Percentiles rank a stretch among this genome's conserved stretches.
Evolutionary conservation across 2,888 invertebrate species (phyloP).

Genomic region (Troides helena): DNA sequence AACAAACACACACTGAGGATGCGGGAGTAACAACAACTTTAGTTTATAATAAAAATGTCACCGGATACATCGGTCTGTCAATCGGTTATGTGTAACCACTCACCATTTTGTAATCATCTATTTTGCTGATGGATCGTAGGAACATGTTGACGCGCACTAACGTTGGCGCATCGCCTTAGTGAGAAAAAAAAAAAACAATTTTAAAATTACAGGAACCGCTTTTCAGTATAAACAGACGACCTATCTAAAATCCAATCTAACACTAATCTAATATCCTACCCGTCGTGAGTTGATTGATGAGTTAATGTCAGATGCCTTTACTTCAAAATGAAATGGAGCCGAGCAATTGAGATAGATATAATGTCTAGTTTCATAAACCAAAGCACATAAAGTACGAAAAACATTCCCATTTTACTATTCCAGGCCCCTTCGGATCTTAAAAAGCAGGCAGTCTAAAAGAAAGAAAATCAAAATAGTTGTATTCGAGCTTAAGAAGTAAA

Average conservation of each 20-base stretch:
- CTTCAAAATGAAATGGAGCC: conserved; percentile 49
- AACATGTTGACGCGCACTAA: conserved; percentile 96
- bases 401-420: conserved; percentile 19
- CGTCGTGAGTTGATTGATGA: conserved; percentile 44
- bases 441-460: conserved; percentile 59
- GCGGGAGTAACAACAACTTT: conserved; percentile 44
- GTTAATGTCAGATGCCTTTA: conserved; percentile 60
- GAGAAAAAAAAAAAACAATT: conserved; percentile 56
- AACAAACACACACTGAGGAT: conserved; percentile 29
- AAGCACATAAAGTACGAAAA: conserved; percentile 14
- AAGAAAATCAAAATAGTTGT: conserved; percentile 40
- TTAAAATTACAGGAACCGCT: conserved; percentile 46
- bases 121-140: conserved; percentile 98
- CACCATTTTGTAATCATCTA: conserved; percentile 99
- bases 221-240: conserved; percentile 14
- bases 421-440: conserved; percentile 47
- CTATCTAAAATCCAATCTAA: conserved; percentile 26
- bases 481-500: conserved; percentile 35
- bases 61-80: conserved; percentile 40
- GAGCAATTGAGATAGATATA: conserved; percentile 30
- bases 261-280: conserved; percentile 23
- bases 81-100: conserved; percentile 79
- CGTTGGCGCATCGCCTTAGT: conserved; percentile 90
- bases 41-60: conserved; percentile 66
- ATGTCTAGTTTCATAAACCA: conserved; percentile 27